A percentile compares a stretch with the other conserved stretches of the same genome.
Evolutionary conservation across 2,888 invertebrate genomes (phyloP).

Genomic region (Tanaodytes sp.): DNA sequence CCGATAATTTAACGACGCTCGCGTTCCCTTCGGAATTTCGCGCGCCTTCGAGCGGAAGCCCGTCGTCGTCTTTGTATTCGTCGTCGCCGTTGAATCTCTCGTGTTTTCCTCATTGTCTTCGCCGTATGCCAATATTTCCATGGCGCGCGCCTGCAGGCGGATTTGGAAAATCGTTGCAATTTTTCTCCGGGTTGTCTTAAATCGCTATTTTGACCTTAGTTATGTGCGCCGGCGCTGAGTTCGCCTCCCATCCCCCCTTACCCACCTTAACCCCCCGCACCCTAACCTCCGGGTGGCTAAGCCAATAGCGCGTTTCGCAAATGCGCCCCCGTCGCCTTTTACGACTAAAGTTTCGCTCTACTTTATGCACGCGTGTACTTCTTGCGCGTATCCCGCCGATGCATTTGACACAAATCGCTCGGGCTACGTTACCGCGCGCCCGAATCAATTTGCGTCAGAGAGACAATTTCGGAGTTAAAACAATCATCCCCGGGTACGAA

Average conservation of each 20-base stretch:
- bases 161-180: conserved; percentile 64
- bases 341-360: conserved; percentile 34
- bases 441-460: conserved; percentile 33
- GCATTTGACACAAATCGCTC: conserved; percentile 36
- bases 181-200: conserved; percentile 58
- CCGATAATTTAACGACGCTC: conserved; percentile 67
- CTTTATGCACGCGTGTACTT: conserved; percentile 26
- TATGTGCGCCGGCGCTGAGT: conserved; percentile 43
- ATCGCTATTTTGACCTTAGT: conserved; percentile 57
- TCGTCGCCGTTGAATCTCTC: conserved; percentile 20
- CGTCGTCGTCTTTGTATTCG: conserved; percentile 18
- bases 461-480: conserved; percentile 8
- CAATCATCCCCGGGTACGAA: background rate
- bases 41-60: conserved; percentile 32
- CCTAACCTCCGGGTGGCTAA: conserved; percentile 4
- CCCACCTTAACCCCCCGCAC: no score
- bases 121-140: conserved; percentile 65
- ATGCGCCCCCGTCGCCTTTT: conserved; percentile 32
- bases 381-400: conserved; percentile 9
- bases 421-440: conserved; percentile 13
- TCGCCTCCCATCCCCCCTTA: no score
- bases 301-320: conserved; percentile 36
- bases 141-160: conserved; percentile 55
- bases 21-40: conserved; percentile 46
- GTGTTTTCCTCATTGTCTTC: conserved; percentile 61